Conservation (phyloP, 2,888 invertebrate genomes). For the Sesia apiformis region DNA sequence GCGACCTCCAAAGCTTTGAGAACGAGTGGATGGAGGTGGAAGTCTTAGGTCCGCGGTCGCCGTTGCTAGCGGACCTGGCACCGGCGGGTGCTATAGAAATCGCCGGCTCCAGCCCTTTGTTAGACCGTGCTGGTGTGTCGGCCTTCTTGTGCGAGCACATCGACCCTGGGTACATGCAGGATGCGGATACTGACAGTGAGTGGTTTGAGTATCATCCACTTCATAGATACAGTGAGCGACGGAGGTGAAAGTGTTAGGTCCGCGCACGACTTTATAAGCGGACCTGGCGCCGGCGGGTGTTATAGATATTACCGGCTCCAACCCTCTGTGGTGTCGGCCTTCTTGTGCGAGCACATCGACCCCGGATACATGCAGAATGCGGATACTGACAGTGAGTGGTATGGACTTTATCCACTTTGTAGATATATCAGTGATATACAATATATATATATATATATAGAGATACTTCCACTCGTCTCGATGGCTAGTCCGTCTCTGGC, state of each 20-base stretch:
- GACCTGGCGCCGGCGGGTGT: slow-evolving; percentile 25
- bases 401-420: too few species aligned
- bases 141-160: slow-evolving; percentile 76
- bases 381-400: neutral
- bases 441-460: too few species aligned
- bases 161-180: slow-evolving; percentile 71
- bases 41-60: slow-evolving; percentile 75
- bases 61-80: slow-evolving; percentile 42
- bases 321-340: slow-evolving; percentile 63
- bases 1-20: slow-evolving; percentile 87
- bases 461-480: too few species aligned
- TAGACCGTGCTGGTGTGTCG: slow-evolving; percentile 66
- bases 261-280: slow-evolving; percentile 62
- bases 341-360: slow-evolving; percentile 75
- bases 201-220: too few species aligned
- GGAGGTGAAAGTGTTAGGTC: slow-evolving; percentile 85
- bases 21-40: slow-evolving; percentile 95
- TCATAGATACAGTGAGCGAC: slow-evolving; percentile 56
- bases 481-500: too few species aligned
- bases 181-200: slow-evolving; percentile 16
- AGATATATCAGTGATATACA: too few species aligned
- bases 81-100: slow-evolving; percentile 39
- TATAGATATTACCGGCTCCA: slow-evolving; percentile 45
- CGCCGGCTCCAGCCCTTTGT: slow-evolving; percentile 32
- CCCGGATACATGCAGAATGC: slow-evolving; percentile 69